phyloP scores from a whole-genome alignment of 1,140 invertebrate species.

The Diabrotica virgifera region DNA sequence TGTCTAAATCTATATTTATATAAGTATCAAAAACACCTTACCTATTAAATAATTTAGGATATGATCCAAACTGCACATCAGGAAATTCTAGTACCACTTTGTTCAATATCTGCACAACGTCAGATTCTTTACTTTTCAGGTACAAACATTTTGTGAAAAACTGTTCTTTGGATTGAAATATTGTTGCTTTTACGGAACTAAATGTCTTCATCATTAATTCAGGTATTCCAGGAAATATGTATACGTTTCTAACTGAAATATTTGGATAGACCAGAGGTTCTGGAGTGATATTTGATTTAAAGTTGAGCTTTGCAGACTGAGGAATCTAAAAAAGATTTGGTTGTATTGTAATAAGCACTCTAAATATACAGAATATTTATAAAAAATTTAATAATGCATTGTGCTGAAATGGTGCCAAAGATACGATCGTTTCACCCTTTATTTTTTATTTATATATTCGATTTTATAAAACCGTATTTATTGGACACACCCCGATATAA shows the following conservation, averaged over 20 bases:
- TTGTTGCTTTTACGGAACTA: slow-evolving; percentile 40
- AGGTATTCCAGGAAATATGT: slow-evolving; percentile 77
- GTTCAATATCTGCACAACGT: slow-evolving; percentile 49
- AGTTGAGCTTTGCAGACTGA: slow-evolving; percentile 49
- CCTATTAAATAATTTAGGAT: slow-evolving; percentile 51
- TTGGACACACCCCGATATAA: no score
- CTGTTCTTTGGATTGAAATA: slow-evolving; percentile 45
- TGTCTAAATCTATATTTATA: no score
- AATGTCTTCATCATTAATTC: slow-evolving; percentile 63
- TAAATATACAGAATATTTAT: no score
- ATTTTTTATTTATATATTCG: no score
- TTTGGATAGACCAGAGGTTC: slow-evolving; percentile 57
- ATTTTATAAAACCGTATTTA: no score
- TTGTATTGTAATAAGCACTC: no score
- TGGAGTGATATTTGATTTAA: slow-evolving; percentile 43
- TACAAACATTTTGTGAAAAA: slow-evolving; percentile 51
- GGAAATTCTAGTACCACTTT: slow-evolving; percentile 50
- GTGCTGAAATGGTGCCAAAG: no score
- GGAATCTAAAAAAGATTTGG: slow-evolving; percentile 48
- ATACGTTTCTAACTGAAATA: slow-evolving; percentile 69
- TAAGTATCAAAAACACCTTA: slow-evolving; percentile 27
- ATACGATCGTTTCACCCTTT: no score
- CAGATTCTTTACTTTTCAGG: slow-evolving; percentile 50
- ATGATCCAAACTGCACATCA: slow-evolving; percentile 53
- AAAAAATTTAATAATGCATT: no score